These are phyloP conservation scores for Hippocampus guttulatus DNA, from an alignment of 2,113 vertebrate species.

Conservation along the genomic window DNA sequence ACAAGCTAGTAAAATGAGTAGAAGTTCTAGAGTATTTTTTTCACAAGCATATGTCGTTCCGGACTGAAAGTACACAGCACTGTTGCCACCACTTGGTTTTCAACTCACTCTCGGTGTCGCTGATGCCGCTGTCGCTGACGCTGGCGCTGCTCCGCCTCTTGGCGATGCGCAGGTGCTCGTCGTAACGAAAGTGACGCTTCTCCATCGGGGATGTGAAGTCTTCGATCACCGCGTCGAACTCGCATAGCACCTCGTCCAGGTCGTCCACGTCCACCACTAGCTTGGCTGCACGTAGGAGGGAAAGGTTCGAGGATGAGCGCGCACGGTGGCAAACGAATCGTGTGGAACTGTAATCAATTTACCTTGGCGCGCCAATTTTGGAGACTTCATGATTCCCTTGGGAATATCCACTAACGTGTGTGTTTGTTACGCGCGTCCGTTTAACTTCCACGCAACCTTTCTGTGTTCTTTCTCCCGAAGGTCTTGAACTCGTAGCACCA, in stretches of 20 bases:
- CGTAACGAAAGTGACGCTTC: constrained; percentile 85
- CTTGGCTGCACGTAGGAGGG: constrained; percentile 14
- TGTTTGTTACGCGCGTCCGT: background rate
- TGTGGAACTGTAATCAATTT: constrained; percentile 13
- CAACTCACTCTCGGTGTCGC: constrained; percentile 87
- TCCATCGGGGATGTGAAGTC: constrained; percentile 87
- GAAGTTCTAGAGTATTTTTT: too few species aligned
- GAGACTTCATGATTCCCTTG: constrained; percentile 69
- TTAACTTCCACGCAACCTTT: background rate
- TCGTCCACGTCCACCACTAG: constrained; percentile 57
- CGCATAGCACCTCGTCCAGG: constrained; percentile 82
- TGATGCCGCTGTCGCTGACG: constrained; percentile 89
- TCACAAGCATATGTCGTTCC: too few species aligned
- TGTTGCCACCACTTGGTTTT: background rate
- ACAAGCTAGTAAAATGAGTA: too few species aligned
- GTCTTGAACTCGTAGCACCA: constrained; percentile 8
- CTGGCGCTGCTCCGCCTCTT: constrained; percentile 90
- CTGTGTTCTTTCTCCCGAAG: background rate
- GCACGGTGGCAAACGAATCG: background rate
- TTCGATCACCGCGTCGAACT: constrained; percentile 90
- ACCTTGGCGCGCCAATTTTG: constrained; percentile 62
- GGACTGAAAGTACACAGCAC: too few species aligned
- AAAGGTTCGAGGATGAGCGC: background rate
- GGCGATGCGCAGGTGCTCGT: constrained; percentile 86
- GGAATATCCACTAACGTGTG: constrained; percentile 15